Evolutionary conservation across 1,140 invertebrate genomes (phyloP).

Genomic region (Tyrophagus putrescentiae): DNA sequence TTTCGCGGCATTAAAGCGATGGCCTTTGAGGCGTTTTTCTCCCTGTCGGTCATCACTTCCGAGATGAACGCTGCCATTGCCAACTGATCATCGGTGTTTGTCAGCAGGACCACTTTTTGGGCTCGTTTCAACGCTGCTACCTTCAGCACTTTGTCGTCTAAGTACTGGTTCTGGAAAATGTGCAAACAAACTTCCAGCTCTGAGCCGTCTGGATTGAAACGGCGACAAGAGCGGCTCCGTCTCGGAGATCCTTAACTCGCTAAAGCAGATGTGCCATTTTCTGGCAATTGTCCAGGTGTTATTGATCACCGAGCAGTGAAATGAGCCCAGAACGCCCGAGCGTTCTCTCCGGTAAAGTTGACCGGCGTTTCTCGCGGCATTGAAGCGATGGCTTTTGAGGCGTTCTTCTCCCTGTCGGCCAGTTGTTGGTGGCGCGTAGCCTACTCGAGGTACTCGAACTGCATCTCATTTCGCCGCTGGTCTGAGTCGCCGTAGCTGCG

Average conservation of each 20-base stretch:
- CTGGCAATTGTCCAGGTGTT: too few species aligned
- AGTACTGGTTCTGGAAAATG: slow-evolving; percentile 21
- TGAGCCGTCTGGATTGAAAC: not conserved
- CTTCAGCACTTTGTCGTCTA: slow-evolving; percentile 9
- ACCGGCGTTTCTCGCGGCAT: not conserved
- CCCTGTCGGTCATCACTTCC: slow-evolving; percentile 22
- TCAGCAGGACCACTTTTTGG: slow-evolving; percentile 20
- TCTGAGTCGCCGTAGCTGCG: too few species aligned
- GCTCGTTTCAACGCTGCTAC: too few species aligned
- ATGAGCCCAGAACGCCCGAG: too few species aligned
- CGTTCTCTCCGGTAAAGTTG: not conserved
- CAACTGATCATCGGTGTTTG: slow-evolving; percentile 24
- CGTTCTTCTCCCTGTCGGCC: too few species aligned
- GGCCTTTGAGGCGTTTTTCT: slow-evolving; percentile 30
- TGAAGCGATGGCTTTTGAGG: too few species aligned
- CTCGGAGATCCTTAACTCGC: too few species aligned
- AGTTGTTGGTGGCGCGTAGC: too few species aligned
- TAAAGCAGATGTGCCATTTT: too few species aligned
- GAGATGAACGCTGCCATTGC: slow-evolving; percentile 25
- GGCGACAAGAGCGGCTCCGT: not conserved
- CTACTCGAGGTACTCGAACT: too few species aligned
- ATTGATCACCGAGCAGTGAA: too few species aligned
- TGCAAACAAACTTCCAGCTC: slow-evolving; percentile 11
- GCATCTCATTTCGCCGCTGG: too few species aligned
- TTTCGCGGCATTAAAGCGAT: slow-evolving; percentile 28